Percentiles rank a stretch among this genome's conserved stretches.
Conservation (phyloP, 2,113 vertebrate genomes). For the Lepisosteus oculatus region DNA sequence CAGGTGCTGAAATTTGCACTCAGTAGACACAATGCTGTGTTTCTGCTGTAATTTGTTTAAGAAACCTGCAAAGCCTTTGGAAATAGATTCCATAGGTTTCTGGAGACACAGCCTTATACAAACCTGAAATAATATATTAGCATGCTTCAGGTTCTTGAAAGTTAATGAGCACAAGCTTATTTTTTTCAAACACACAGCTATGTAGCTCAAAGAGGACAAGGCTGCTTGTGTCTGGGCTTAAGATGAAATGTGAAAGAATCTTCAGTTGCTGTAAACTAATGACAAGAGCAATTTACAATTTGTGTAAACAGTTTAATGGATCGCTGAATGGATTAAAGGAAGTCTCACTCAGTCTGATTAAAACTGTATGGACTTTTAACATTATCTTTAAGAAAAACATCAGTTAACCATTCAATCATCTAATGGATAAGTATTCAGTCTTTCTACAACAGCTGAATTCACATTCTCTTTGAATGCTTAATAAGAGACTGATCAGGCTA, state of each 20-base stretch:
- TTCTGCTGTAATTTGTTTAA: conserved; percentile 21
- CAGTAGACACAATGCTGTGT: conserved; percentile 8
- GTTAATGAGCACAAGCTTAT: conserved; percentile 7
- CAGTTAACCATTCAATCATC: conserved; percentile 7
- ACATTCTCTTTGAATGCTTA: not conserved
- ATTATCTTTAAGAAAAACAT: conserved; percentile 25
- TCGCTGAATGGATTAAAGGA: conserved; percentile 47
- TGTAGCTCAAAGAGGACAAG: conserved; percentile 25
- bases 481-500: not conserved
- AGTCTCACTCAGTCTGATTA: conserved; percentile 36
- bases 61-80: conserved; percentile 9
- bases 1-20: conserved; percentile 36
- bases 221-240: conserved; percentile 25
- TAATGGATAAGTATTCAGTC: not conserved
- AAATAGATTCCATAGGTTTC: conserved; percentile 14
- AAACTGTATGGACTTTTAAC: conserved; percentile 12
- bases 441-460: not conserved
- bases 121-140: conserved; percentile 27
- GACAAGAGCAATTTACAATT: conserved; percentile 40
- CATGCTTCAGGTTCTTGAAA: conserved; percentile 17
- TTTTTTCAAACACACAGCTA: conserved; percentile 29
- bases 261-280: conserved; percentile 33
- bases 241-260: conserved; percentile 30
- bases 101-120: conserved; percentile 25
- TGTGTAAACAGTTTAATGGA: conserved; percentile 50